Conservation (phyloP, 1,140 invertebrate species). For the Hylaeus anthracinus region DNA sequence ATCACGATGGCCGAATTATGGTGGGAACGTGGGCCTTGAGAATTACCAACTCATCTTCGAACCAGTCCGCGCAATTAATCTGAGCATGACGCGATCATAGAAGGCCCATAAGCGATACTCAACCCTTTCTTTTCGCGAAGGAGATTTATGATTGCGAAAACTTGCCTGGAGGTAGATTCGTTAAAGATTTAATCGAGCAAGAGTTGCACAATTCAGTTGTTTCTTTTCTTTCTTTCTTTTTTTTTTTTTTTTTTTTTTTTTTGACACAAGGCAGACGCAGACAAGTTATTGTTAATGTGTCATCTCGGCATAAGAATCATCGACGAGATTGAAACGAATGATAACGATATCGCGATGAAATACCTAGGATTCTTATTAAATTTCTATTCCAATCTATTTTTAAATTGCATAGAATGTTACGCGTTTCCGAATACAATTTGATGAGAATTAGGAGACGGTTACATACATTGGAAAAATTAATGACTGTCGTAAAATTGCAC, state of each 20-base stretch:
- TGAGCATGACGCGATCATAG: background rate
- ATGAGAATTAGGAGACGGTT: no score
- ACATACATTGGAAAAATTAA: no score
- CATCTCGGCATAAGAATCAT: background rate
- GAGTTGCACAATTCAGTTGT: constrained; percentile 11
- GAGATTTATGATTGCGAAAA: constrained; percentile 7
- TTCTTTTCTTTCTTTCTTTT: no score
- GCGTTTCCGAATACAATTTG: no score
- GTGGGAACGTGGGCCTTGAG: background rate
- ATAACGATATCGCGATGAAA: no score
- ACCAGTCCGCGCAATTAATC: background rate
- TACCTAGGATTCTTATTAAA: no score
- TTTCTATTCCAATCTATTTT: no score
- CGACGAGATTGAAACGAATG: background rate
- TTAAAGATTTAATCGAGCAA: background rate
- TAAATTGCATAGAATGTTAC: no score
- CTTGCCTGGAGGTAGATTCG: background rate
- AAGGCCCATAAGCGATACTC: background rate
- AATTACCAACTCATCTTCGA: background rate
- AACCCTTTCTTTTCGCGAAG: background rate
- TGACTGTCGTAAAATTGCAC: no score
- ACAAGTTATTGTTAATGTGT: background rate
- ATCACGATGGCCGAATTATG: background rate
- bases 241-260: background rate
- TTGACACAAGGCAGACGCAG: background rate